These are phyloP conservation scores for Philonicus albiceps DNA, from an alignment of 2,888 invertebrate genomes.

Conservation along the genomic window DNA sequence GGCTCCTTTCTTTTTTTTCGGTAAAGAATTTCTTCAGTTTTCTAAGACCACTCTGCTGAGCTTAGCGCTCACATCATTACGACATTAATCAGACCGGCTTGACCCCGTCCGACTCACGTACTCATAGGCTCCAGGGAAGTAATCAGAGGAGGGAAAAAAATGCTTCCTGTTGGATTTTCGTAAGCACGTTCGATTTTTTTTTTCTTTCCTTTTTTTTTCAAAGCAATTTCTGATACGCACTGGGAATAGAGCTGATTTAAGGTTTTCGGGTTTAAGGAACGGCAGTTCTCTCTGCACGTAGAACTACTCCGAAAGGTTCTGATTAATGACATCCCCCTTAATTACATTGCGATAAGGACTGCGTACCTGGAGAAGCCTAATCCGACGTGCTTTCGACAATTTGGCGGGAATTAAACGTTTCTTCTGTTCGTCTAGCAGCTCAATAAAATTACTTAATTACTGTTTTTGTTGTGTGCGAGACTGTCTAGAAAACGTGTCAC, in stretches of 20 bases:
- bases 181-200: background rate
- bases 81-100: constrained; percentile 10
- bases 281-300: background rate
- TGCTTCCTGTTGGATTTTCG: background rate
- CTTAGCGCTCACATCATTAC: constrained; percentile 13
- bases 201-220: background rate
- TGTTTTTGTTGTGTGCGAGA: background rate
- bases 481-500: background rate
- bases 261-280: background rate
- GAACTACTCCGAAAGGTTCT: background rate
- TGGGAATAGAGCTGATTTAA: background rate
- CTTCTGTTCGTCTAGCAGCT: background rate
- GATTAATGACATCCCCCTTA: constrained; percentile 9
- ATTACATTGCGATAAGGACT: constrained; percentile 11
- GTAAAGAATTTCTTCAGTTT: background rate
- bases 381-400: background rate
- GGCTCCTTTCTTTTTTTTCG: background rate
- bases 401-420: background rate
- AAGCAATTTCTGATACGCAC: background rate
- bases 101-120: background rate
- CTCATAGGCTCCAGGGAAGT: background rate
- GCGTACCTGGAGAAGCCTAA: background rate
- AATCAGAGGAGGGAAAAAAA: background rate
- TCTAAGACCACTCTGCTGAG: background rate
- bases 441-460: background rate